Conservation (phyloP, 2,888 invertebrate species). For the Clostera curtula region DNA sequence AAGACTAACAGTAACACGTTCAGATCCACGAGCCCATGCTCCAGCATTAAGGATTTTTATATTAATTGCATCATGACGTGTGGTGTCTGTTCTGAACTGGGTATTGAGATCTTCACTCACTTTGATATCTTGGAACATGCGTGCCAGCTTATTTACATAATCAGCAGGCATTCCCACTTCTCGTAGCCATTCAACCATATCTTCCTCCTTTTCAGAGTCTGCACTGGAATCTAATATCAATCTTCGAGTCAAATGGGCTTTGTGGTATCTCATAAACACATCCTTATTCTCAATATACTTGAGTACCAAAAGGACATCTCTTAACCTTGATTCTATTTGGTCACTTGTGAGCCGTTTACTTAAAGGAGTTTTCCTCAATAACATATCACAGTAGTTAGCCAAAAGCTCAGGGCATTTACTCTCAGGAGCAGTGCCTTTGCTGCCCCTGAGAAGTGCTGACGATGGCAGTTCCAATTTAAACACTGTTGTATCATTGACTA, state of each 20-base stretch:
- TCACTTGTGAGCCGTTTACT: conserved; percentile 97
- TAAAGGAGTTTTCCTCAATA: conserved; percentile 95
- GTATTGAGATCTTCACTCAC: conserved; percentile 96
- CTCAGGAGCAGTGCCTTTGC: conserved; percentile 87
- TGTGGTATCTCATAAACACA: conserved; percentile 99
- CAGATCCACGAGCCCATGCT: conserved; percentile 97
- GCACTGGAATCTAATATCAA: conserved; percentile 98
- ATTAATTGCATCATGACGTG: conserved; percentile 91
- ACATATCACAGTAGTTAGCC: conserved; percentile 99
- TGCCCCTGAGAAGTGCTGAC: conserved; percentile 76
- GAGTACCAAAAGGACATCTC: conserved; percentile 94
- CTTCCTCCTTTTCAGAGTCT: conserved; percentile 99
- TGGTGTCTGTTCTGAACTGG: conserved; percentile 90
- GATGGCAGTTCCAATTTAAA: conserved; percentile 81
- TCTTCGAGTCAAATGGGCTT: conserved; percentile 95
- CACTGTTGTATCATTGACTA: conserved; percentile 98
- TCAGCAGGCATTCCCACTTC: conserved; percentile 99
- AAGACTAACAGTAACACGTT: conserved; percentile 95
- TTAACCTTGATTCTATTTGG: conserved; percentile 95
- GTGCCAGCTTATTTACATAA: conserved; percentile 97
- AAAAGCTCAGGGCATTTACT: conserved; percentile 99
- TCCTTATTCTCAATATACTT: conserved; percentile 99
- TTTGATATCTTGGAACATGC: conserved; percentile 99
- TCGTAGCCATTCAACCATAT: conserved; percentile 98
- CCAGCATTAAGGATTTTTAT: conserved; percentile 99